Base-by-base conservation (phyloP, 2,888 invertebrate genomes). In the Lochmaea capreae region DNA sequence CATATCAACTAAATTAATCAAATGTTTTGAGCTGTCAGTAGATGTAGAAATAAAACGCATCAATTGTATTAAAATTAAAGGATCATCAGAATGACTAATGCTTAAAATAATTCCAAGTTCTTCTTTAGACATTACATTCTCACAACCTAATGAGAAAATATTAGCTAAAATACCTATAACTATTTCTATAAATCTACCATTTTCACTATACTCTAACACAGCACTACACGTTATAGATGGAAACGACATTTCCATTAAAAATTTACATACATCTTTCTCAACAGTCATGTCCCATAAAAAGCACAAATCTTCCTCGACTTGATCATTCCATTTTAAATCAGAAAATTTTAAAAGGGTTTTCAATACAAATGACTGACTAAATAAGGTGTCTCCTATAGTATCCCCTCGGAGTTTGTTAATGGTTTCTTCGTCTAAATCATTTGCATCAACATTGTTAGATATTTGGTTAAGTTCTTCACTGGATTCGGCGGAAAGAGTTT, bases 201-300 rank as follows among this genome's bases (percentile, higher is more conserved):
- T 75, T 0, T 92, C 90, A 65, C 90, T 89, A 6, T 92, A 89
- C 14, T 87, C 86, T 62, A 89, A 88, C 65, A 93, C 83, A 0
- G 90, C 89, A 72, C 90, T 89, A 78, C 90, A 88, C 16, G 93
- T 90, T 18, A 95, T 87, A 71, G 92, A 90, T 5, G 94, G 88
- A 73, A 92, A 91, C 75, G 93, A 90, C 76, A 94, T 90, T 79
- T 92, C 89, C 71, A 93, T 86, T 12, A 96, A 87, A 82, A 93
- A 92, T 58, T 90, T 83, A 11, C 94, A 93, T 0, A 96, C 93
- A 82, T 94, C 95, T 77, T 90, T 89, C 79, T 95, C 94, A 0
- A 92, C 89, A 0, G 95, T 93, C 94, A 95, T 95, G 80, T 96
- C 95, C 96, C 96, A 96, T 0, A 96, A 85, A 8, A 91, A 91